Evolutionary conservation across 2,797 vertebrate species (phyloP).

Genomic region (Spea hammondii): DNA sequence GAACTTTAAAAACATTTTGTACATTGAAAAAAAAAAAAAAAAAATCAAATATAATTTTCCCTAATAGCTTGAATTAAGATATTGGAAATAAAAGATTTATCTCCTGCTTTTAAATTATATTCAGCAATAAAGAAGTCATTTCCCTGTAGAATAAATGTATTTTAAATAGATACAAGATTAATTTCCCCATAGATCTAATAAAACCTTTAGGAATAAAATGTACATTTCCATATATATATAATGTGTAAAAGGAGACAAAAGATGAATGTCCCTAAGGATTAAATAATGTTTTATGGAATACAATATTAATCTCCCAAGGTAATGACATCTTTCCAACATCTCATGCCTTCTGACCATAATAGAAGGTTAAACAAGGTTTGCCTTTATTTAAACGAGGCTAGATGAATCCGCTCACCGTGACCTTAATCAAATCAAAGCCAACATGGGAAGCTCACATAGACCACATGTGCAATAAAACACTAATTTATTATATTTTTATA

Average conservation of each 20-base stretch:
- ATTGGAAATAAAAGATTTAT: constrained; percentile 29
- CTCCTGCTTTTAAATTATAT: constrained; percentile 5
- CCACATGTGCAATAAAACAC: too few relatives aligned
- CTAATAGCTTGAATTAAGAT: constrained; percentile 13
- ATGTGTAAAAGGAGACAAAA: constrained; percentile 23
- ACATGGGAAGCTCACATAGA: too few relatives aligned
- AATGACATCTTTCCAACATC: constrained; percentile 6
- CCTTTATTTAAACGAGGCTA: neutral
- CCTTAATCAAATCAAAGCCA: neutral
- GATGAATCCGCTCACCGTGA: constrained; percentile 3
- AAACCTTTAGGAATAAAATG: constrained; percentile 20
- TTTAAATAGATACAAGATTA: constrained; percentile 33
- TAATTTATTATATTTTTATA: too few relatives aligned
- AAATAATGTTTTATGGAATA: constrained; percentile 16
- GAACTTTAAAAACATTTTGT: too few relatives aligned
- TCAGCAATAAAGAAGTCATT: constrained; percentile 14
- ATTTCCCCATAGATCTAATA: constrained; percentile 37
- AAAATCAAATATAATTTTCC: neutral
- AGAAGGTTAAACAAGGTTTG: neutral
- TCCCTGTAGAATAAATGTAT: constrained; percentile 32
- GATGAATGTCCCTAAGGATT: constrained; percentile 14
- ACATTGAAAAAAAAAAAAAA: neutral
- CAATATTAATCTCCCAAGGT: constrained; percentile 9
- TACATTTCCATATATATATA: constrained; percentile 11
- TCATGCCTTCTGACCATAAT: neutral